Percentiles rank a stretch among this genome's conserved stretches.
These are phyloP conservation scores for Agrotis segetum DNA, from an alignment of 2,888 invertebrate genomes.

Conservation along the genomic window DNA sequence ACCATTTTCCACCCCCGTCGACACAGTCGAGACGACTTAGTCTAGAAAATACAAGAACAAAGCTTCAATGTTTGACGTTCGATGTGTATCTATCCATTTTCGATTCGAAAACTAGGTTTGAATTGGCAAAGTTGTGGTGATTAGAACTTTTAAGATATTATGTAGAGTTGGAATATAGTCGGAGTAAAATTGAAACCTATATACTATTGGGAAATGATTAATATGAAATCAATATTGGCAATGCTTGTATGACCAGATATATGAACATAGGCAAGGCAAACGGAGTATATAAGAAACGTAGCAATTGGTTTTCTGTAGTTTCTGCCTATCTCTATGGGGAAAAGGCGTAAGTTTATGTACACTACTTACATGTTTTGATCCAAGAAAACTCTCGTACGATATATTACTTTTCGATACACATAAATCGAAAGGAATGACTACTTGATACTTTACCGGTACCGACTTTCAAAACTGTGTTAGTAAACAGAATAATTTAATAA, in stretches of 20 bases:
- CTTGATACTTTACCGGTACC: conserved; percentile 15
- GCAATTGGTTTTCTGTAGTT: no score
- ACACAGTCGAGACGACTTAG: conserved; percentile 49
- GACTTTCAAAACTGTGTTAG: conserved; percentile 45
- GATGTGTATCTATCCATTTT: conserved; percentile 35
- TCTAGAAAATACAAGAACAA: conserved; percentile 51
- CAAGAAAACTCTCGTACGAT: background rate
- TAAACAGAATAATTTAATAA: conserved; percentile 52
- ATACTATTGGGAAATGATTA: background rate
- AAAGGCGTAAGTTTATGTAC: no score
- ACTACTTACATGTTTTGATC: background rate
- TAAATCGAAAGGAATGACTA: conserved; percentile 34
- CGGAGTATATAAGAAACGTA: no score
- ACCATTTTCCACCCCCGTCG: conserved; percentile 64
- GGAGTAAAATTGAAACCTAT: background rate
- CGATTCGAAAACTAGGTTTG: conserved; percentile 35
- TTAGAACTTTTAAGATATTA: conserved; percentile 8
- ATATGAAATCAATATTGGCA: background rate
- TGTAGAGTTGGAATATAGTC: background rate
- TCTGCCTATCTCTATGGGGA: no score
- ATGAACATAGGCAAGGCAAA: no score
- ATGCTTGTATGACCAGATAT: background rate
- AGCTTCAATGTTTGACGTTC: conserved; percentile 38
- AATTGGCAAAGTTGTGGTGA: conserved; percentile 14
- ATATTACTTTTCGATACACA: conserved; percentile 6